Conservation (phyloP, 2,113 vertebrate genomes). For the Rafetus swinhoei region DNA sequence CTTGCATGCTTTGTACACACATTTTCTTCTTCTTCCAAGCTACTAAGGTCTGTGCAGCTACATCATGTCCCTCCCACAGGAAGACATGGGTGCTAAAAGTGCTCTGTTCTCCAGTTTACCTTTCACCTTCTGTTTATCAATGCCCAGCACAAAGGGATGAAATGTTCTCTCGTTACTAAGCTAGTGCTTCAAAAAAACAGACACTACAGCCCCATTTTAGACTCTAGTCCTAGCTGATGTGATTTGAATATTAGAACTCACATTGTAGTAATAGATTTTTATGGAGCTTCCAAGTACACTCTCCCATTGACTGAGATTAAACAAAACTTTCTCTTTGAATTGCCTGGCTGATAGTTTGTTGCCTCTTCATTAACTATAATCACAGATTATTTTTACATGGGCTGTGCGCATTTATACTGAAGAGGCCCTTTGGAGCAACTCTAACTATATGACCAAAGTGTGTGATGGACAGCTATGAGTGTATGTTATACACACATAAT, state of each 20-base stretch:
- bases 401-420: background rate
- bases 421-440: background rate
- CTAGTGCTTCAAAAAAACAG: background rate
- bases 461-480: rapidly evolving
- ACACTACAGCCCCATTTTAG: background rate
- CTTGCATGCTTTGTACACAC: background rate
- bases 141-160: rapidly evolving
- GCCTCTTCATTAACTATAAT: background rate
- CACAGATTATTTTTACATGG: background rate
- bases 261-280: background rate
- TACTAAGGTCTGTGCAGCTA: background rate
- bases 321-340: background rate
- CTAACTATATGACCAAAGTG: rapidly evolving
- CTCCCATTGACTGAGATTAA: background rate
- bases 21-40: background rate
- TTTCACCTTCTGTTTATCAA: background rate
- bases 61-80: rapidly evolving
- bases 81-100: background rate
- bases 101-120: background rate
- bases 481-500: background rate
- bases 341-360: background rate
- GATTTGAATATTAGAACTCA: background rate
- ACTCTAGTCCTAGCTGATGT: background rate
- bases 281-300: background rate
- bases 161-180: background rate